Evolutionary conservation across 2,797 vertebrate genomes (phyloP).

Genomic region (Tachyglossus aculeatus): DNA sequence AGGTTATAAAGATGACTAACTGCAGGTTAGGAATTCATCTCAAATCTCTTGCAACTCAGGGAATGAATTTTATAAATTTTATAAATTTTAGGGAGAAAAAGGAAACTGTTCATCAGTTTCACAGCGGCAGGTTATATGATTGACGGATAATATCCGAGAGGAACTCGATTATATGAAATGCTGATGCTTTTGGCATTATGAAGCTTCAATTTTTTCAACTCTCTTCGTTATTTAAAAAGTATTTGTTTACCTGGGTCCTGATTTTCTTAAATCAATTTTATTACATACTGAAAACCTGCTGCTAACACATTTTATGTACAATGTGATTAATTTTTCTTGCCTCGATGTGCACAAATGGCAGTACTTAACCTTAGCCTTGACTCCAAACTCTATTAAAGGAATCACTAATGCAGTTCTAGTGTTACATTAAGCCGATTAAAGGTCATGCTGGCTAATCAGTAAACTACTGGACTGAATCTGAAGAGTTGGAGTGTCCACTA

Average conservation of each 20-base stretch:
- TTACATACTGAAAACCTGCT: not conserved
- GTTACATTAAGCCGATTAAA: not conserved
- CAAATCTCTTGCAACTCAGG: conserved; percentile 1
- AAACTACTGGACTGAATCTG: not conserved
- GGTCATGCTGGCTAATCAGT: no score
- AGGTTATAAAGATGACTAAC: conserved; percentile 24
- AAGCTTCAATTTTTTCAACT: conserved; percentile 1
- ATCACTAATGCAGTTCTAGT: not conserved
- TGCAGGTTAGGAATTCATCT: not conserved
- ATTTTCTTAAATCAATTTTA: not conserved
- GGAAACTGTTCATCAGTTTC: conserved; percentile 19
- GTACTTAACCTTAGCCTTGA: not conserved
- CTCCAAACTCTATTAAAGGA: not conserved
- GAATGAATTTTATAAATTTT: not conserved
- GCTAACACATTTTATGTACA: conserved; percentile 3
- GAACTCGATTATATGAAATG: conserved; percentile 9
- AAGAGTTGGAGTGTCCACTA: no score
- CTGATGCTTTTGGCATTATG: conserved; percentile 11
- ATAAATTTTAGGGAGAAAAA: not conserved
- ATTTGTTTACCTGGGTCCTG: not conserved
- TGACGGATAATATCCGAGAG: conserved; percentile 6
- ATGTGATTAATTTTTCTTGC: conserved; percentile 3
- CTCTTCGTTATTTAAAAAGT: not conserved
- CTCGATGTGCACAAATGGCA: not conserved
- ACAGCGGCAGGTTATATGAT: conserved; percentile 3